Evolutionary conservation across 2,797 vertebrate genomes (phyloP).

Genomic region (Anolis apletophallus): DNA sequence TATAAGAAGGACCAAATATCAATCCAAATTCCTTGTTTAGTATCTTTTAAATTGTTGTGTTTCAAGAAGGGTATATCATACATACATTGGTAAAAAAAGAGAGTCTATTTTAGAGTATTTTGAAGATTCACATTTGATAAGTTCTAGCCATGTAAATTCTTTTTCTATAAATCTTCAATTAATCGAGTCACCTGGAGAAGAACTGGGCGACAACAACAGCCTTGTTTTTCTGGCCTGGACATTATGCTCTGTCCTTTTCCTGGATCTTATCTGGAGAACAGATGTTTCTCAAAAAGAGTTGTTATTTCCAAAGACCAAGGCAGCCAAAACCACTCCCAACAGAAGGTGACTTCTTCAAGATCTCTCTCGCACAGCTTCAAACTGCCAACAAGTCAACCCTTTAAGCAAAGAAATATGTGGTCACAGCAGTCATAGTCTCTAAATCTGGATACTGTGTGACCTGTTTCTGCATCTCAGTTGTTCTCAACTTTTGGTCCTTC

Average conservation of each 20-base stretch:
- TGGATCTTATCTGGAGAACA: neutral
- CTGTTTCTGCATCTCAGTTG: too few species aligned
- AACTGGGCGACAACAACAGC: neutral
- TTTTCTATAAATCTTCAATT: conserved; percentile 59
- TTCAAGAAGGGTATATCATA: conserved; percentile 32
- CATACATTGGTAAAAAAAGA: too few species aligned
- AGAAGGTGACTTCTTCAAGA: neutral
- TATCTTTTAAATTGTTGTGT: neutral
- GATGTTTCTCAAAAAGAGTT: neutral
- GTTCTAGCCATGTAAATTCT: conserved; percentile 56
- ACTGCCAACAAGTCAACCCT: neutral
- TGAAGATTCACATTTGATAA: conserved; percentile 31
- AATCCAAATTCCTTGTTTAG: conserved; percentile 19
- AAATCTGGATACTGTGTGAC: neutral
- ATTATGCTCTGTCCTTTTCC: neutral
- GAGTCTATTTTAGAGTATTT: conserved; percentile 13
- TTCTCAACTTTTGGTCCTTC: too few species aligned
- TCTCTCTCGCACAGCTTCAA: neutral
- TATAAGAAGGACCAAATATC: neutral
- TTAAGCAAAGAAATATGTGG: neutral
- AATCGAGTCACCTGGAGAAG: neutral
- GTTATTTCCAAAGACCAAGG: neutral
- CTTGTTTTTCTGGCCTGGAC: neutral
- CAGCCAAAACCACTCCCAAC: neutral
- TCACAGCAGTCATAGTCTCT: neutral